Evolutionary conservation across 2,113 vertebrate genomes (phyloP).

Genomic region (Sorex fumeus): DNA sequence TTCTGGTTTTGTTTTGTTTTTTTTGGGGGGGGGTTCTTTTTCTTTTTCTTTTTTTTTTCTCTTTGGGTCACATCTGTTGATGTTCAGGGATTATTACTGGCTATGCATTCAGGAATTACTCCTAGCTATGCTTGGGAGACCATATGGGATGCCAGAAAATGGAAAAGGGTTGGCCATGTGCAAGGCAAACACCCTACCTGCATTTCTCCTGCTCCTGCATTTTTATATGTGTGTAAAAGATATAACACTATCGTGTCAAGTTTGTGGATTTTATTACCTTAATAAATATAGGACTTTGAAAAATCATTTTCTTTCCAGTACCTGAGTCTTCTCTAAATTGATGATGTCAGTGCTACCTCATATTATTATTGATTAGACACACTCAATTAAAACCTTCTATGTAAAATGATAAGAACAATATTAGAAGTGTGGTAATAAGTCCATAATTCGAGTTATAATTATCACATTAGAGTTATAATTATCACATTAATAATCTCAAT

Average conservation of each 20-base stretch:
- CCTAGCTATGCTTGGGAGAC: no score
- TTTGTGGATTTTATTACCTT: not conserved
- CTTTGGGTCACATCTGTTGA: no score
- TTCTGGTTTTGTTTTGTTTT: no score
- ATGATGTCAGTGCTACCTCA: not conserved
- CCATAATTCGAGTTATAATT: not conserved
- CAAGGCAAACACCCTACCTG: no score
- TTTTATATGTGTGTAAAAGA: not conserved
- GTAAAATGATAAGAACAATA: not conserved
- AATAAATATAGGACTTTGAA: not conserved
- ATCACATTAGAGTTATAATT: not conserved
- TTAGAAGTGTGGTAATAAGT: not conserved
- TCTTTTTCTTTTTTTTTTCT: no score
- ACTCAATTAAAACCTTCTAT: not conserved
- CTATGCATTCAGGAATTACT: no score
- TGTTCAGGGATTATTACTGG: no score
- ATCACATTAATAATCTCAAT: not conserved
- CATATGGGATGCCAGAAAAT: no score
- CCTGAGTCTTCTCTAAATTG: not conserved
- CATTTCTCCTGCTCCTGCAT: no score
- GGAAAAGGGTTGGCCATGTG: no score
- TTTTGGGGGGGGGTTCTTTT: no score
- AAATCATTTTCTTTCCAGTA: not conserved
- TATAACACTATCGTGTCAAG: no score
- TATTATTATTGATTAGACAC: not conserved